These are phyloP conservation scores for Micromussa lordhowensis DNA, from an alignment of 92 coral and sea anemone genomes.

Conservation along the genomic window DNA sequence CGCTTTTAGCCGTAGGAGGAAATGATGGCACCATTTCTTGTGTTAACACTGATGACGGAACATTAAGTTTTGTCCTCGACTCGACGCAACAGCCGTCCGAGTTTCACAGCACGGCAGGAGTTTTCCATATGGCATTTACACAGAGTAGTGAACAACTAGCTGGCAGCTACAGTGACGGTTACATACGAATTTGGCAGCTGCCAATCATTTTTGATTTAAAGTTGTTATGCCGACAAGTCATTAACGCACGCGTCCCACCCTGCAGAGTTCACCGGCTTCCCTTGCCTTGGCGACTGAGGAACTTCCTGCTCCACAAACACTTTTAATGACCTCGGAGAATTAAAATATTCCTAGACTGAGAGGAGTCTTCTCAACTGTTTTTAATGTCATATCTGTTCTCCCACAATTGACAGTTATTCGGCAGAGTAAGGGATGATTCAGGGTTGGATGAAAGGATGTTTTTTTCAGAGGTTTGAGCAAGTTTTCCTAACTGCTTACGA, in stretches of 20 bases:
- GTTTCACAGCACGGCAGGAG: slow-evolving; percentile 65
- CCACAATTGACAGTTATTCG: too few species aligned
- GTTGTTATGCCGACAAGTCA: slow-evolving; percentile 54
- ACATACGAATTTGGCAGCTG: slow-evolving; percentile 71
- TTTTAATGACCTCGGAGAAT: neutral
- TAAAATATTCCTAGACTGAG: neutral
- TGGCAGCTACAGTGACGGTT: slow-evolving; percentile 73
- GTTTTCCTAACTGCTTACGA: too few species aligned
- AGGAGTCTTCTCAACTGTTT: too few species aligned
- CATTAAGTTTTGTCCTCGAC: slow-evolving; percentile 52
- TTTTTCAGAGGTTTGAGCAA: too few species aligned
- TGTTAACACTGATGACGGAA: slow-evolving; percentile 59
- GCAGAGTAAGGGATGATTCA: too few species aligned
- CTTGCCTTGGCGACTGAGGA: slow-evolving; percentile 44
- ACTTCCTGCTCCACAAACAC: slow-evolving; percentile 47
- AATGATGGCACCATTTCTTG: slow-evolving; percentile 66
- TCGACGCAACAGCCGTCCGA: slow-evolving; percentile 52
- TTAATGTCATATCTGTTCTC: too few species aligned
- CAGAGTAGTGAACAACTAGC: slow-evolving; percentile 73
- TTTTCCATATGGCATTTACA: slow-evolving; percentile 68
- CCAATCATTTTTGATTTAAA: slow-evolving; percentile 55
- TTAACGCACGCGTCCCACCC: slow-evolving; percentile 55
- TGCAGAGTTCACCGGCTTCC: slow-evolving; percentile 55
- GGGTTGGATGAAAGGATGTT: too few species aligned
- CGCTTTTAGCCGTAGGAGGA: slow-evolving; percentile 63